Evolutionary conservation across 1,140 invertebrate genomes (phyloP), one percentile per base, ranked within the genome.

Genomic region (Atopsyche davidsoni): DNA sequence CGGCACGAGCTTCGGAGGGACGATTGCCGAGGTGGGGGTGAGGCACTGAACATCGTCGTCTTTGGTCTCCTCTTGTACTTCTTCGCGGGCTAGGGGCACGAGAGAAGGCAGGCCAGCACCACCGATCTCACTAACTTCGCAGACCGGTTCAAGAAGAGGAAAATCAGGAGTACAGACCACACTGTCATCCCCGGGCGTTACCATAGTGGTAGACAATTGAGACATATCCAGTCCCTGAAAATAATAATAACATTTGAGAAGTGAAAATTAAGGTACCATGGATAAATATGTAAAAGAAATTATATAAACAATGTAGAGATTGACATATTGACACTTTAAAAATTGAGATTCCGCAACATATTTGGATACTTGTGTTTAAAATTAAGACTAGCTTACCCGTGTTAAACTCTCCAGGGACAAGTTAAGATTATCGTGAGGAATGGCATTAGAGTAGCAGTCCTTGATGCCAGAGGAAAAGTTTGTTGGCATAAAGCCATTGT

Each of bases 41-140:
- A 74, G 71, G 43, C 72, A 74, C 38, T 74, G 61, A 1, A 74
- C 69, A 28, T 74, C 72, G 51, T 74, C 70, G 43, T 74, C 69
- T 2, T 42, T 57, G 28, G 59, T 62, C 34, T 67, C 21, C n/a
- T n/a, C n/a, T n/a, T n/a, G n/a, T 10, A 43, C 14, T 18, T 3
- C 17, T 28, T 24, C 21, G 13, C 10, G 16, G 7, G 28, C 19
- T 24, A 21, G n/a, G 10, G 23, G 41, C n/a, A 24, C 9, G 19
- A 10, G 11, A 22, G 3, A 13, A 6, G 36, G 34, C 13, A 28
- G 35, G 9, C 21, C 34, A 4, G 24, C 39, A 13, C 42, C 48
- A 1, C 6, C n/a, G 3, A 24, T 23, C 24, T 45, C 49, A 4
- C 3, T 49, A 64, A 73, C 67, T 64, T 73, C 70, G 50, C 68